Evolutionary conservation across 2,113 vertebrate species (phyloP).

Genomic region (Genyomyrus donnyi): DNA sequence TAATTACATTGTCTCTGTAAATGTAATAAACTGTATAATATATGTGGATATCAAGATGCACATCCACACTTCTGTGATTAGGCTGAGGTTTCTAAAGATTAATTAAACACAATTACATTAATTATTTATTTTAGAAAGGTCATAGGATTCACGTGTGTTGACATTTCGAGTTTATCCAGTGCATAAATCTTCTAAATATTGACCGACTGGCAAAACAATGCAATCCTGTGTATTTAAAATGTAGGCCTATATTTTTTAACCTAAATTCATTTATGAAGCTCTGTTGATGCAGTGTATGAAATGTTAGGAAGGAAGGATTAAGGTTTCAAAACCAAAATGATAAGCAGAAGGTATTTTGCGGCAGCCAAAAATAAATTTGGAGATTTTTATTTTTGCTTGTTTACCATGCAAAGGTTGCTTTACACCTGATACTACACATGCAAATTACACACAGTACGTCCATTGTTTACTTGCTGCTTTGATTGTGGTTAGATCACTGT

Average conservation of each 20-base stretch:
- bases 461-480: not conserved
- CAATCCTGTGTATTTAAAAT: not conserved
- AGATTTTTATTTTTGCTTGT: not conserved
- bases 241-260: not conserved
- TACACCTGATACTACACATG: not conserved
- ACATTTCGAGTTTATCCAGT: not conserved
- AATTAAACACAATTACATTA: constrained; percentile 3
- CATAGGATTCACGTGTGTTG: not conserved
- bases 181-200: not conserved
- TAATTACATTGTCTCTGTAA: not conserved
- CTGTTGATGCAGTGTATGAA: not conserved
- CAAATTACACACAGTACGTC: not conserved
- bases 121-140: constrained; percentile 12
- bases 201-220: not conserved
- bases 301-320: not conserved
- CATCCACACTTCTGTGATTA: not conserved
- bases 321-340: not conserved
- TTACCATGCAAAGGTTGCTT: not conserved
- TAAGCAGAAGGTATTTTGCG: not conserved
- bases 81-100: not conserved
- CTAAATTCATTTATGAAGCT: not conserved
- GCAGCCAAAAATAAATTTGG: not conserved
- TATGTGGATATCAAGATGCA: not conserved
- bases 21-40: not conserved
- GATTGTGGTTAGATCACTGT: not conserved